Percentiles rank a stretch among this genome's conserved stretches.
Evolutionary conservation across 2,888 invertebrate genomes (phyloP).

Genomic region (Nipponacmea schrenckii): DNA sequence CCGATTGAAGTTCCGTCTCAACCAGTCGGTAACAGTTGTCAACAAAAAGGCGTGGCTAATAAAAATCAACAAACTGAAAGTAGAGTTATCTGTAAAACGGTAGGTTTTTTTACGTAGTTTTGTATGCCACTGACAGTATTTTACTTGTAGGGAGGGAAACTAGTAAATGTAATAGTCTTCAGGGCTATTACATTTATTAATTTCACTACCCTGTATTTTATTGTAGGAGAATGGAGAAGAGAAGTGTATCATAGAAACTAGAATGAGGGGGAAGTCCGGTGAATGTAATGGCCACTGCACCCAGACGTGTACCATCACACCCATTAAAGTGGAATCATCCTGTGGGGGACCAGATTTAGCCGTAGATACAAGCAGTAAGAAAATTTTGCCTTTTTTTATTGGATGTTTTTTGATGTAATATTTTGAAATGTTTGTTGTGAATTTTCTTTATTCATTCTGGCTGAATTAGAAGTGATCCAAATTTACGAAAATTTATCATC

Average conservation of each 20-base stretch:
- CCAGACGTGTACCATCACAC: conserved; percentile 57
- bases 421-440: not conserved
- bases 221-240: conserved; percentile 61
- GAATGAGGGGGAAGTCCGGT: conserved; percentile 47
- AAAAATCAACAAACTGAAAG: conserved; percentile 49
- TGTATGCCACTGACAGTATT: no score
- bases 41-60: conserved; percentile 28
- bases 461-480: no score
- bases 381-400: not conserved
- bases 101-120: no score
- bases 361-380: conserved; percentile 20
- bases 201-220: not conserved
- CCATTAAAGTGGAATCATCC: conserved; percentile 50
- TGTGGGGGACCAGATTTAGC: conserved; percentile 34
- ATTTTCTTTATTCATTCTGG: not conserved
- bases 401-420: not conserved
- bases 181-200: no score
- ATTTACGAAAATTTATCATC: no score
- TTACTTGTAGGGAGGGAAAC: no score
- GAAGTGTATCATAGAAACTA: conserved; percentile 62
- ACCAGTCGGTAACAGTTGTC: conserved; percentile 37
- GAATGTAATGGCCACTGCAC: conserved; percentile 56
- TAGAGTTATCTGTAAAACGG: conserved; percentile 62
- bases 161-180: no score
- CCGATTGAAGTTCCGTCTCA: conserved; percentile 45